phyloP scores from a whole-genome alignment of 2,888 invertebrate genomes.

The Ernsta delagoae region DNA sequence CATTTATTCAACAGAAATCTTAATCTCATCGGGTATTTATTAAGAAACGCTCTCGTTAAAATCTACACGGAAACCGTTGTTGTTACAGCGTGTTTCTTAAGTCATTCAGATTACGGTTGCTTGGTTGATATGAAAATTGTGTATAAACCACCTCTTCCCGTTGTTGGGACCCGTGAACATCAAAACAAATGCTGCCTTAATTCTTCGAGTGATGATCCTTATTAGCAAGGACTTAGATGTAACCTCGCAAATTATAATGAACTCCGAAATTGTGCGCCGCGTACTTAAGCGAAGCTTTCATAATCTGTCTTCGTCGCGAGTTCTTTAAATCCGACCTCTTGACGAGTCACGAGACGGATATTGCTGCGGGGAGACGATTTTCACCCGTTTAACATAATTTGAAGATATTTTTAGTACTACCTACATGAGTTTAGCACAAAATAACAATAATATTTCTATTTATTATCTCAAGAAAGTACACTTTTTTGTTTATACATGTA shows the following conservation, averaged over 20 bases:
- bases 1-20: conserved; percentile 15
- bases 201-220: conserved; percentile 81
- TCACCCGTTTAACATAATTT: conserved; percentile 2
- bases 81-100: conserved; percentile 30
- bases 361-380: background rate
- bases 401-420: background rate
- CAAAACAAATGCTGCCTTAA: conserved; percentile 80
- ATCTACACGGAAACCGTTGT: conserved; percentile 29
- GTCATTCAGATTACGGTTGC: conserved; percentile 37
- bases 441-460: no score
- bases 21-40: conserved; percentile 24
- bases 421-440: no score
- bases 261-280: conserved; percentile 61
- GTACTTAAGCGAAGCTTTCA: conserved; percentile 71
- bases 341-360: conserved; percentile 49
- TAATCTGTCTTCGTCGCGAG: conserved; percentile 70
- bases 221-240: conserved; percentile 79
- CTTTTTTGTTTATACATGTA: no score
- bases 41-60: conserved; percentile 25
- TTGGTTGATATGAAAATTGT: conserved; percentile 41
- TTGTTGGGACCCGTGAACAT: conserved; percentile 66
- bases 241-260: conserved; percentile 82
- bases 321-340: conserved; percentile 51
- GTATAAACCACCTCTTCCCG: conserved; percentile 45
- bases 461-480: no score